Evolutionary conservation across 2,888 invertebrate species (phyloP), one percentile per base, ranked within the genome.

Genomic region (Dicranocentrus wangi): DNA sequence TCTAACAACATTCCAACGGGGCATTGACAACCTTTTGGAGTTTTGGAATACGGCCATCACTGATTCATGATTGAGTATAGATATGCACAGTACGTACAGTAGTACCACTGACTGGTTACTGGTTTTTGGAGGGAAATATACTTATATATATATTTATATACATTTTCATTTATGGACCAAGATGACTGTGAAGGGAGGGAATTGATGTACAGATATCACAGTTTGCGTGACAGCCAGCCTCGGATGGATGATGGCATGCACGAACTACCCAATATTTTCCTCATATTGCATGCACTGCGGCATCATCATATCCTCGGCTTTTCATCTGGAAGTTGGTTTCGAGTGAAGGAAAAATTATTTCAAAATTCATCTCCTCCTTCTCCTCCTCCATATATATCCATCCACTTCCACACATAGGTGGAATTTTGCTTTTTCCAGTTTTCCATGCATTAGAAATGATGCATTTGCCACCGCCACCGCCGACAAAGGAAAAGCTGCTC

Each of bases 401-500:
- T n/a, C n/a, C n/a, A n/a, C 63, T 21, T 42, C 71, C 39, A 47
- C 51, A 51, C 28, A 19, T 13, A 39, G 17, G 61, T 10, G n/a
- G 39, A 39, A 42, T 32, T 1, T 5, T 39, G 25, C 32, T 25
- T 25, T 43, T 23, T 32, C 28, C 27, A 69, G 53, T 61, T n/a
- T n/a, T 69, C 77, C 19, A 77, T 77, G 68, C 68, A 77, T 77
- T 77, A 61, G 32, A 77, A 77, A 77, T 69, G 77, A 69, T 69
- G 61, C 69, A 60, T 68, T 51, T 47, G 51, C 43, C 58, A 27
- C 21, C n/a, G 15, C 7, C 32, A 39, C 53, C 19, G 8, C 21
- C 28, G 19, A 63, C 8, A 61, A 13, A 47, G 25, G 27, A 32
- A 73, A 23, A 43, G 17, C 27, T 19, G 25, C 27, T 28, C n/a